phyloP scores from a whole-genome alignment of 2,888 invertebrate genomes.

The Pecten maximus region DNA sequence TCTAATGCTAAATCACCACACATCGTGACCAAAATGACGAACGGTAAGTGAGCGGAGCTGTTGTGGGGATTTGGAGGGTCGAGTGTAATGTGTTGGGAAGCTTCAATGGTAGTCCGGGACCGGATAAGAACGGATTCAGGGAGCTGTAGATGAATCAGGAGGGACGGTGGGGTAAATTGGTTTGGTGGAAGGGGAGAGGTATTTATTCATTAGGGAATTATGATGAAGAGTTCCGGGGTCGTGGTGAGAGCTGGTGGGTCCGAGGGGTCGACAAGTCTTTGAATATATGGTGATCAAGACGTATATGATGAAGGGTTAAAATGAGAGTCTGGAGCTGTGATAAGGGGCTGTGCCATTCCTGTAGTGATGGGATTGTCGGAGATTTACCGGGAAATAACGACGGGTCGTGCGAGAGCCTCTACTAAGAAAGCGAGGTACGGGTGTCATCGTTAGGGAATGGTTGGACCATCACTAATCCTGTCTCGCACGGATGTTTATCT shows the following conservation, averaged over 20 bases:
- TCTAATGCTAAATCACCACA: slow-evolving; percentile 32
- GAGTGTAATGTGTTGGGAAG: background rate
- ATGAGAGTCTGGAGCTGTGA: background rate
- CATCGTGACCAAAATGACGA: slow-evolving; percentile 33
- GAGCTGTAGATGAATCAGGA: too few species aligned
- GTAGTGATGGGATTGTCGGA: background rate
- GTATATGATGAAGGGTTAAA: too few species aligned
- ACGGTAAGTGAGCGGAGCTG: slow-evolving; percentile 8
- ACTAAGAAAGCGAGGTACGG: background rate
- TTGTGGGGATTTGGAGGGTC: background rate
- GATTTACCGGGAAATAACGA: background rate
- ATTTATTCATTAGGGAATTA: too few species aligned
- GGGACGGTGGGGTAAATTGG: too few species aligned
- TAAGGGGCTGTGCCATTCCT: too few species aligned
- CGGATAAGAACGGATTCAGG: too few species aligned
- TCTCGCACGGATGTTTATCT: background rate
- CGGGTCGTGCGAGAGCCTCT: background rate
- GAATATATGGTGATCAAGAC: too few species aligned
- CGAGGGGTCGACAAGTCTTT: background rate
- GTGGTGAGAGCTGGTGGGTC: background rate
- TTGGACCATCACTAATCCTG: background rate
- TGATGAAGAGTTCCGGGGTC: too few species aligned
- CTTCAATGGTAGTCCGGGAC: too few species aligned
- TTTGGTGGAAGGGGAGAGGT: too few species aligned
- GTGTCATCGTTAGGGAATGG: background rate